Evolutionary conservation across 2,888 invertebrate species (phyloP), one percentile per base, ranked within the genome.

Genomic region (Drosophila imparisetae): DNA sequence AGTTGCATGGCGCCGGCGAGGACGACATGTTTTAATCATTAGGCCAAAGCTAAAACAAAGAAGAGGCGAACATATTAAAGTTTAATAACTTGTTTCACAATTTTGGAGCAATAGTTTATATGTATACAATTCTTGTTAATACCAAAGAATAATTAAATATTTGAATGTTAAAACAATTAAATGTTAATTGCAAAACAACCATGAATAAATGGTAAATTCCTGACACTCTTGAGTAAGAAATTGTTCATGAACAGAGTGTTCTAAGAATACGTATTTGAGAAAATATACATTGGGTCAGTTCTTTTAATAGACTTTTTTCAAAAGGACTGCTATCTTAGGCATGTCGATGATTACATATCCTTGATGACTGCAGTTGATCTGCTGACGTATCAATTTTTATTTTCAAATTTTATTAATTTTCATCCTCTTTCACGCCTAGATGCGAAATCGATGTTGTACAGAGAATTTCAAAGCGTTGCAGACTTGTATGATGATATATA

Each of bases 101-200:
- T 66, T 80, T 81, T 75, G 75, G 82, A 80, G 78, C 89, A 87
- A 74, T 80, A 82, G 88, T 80, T 86, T 80, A 75, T 72, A 57
- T 50, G 55, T 53, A 21, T 66, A 61, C 50, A 32, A 55, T 53
- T 40, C 32, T 50, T 52, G 34, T 48, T 32, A 38, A 64, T 48
- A 45, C 40, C 57, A 62, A 53, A 50, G 42, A 75, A 60, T 50
- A 53, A 21, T 32, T 48, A 24, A 52, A 70, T 54, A 42, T 24
- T 24, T 63, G 21, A 54, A 55, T 70, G 27, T 62, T 57, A 60
- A 58, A 53, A 63, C 30, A 63, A 34, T 53, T 58, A 54, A 72
- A 72, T 62, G 61, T 77, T 72, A 42, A 45, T 58, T 64, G 66
- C 66, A 78, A 68, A 64, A 34, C 40, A 53, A 34, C 40, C 71